Percentiles rank a stretch among this genome's conserved stretches.
Evolutionary conservation across 2,113 vertebrate genomes (phyloP).

Genomic region (Oxygymnocypris stewartii): DNA sequence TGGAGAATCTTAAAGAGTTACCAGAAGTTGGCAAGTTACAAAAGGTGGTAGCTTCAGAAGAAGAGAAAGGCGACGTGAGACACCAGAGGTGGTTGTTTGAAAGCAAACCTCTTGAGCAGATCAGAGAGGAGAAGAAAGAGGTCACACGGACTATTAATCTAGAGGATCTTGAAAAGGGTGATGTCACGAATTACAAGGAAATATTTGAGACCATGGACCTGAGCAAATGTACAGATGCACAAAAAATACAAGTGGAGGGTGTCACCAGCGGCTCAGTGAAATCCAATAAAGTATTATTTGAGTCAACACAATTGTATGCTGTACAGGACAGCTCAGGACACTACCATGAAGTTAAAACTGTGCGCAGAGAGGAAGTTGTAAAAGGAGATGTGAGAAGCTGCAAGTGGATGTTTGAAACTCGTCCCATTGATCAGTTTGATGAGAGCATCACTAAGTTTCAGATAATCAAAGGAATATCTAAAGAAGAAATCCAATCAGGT

Average conservation of each 20-base stretch:
- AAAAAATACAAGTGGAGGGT: conserved; percentile 85
- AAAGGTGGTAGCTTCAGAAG: conserved; percentile 79
- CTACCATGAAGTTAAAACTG: conserved; percentile 89
- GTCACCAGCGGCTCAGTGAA: conserved; percentile 83
- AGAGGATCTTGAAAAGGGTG: conserved; percentile 82
- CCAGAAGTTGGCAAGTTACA: conserved; percentile 81
- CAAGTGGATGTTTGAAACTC: conserved; percentile 93
- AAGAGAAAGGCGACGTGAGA: conserved; percentile 88
- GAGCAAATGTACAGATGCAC: conserved; percentile 79
- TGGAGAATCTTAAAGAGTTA: conserved; percentile 85
- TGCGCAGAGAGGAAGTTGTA: conserved; percentile 87
- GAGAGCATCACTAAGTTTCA: conserved; percentile 87
- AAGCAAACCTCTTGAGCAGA: conserved; percentile 85
- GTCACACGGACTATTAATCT: conserved; percentile 80
- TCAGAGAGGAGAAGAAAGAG: conserved; percentile 84
- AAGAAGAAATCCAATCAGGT: conserved; percentile 86
- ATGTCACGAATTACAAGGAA: conserved; percentile 82
- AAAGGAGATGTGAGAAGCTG: conserved; percentile 87
- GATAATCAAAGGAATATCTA: conserved; percentile 90
- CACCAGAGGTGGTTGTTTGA: conserved; percentile 92
- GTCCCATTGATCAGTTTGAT: conserved; percentile 88
- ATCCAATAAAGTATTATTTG: conserved; percentile 86
- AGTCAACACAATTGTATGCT: conserved; percentile 86
- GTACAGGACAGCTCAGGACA: conserved; percentile 88
- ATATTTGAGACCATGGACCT: conserved; percentile 87